Evolutionary conservation across 1,140 invertebrate species (phyloP), one percentile per base, ranked within the genome.

Genomic region (Trachelipus rathkii): DNA sequence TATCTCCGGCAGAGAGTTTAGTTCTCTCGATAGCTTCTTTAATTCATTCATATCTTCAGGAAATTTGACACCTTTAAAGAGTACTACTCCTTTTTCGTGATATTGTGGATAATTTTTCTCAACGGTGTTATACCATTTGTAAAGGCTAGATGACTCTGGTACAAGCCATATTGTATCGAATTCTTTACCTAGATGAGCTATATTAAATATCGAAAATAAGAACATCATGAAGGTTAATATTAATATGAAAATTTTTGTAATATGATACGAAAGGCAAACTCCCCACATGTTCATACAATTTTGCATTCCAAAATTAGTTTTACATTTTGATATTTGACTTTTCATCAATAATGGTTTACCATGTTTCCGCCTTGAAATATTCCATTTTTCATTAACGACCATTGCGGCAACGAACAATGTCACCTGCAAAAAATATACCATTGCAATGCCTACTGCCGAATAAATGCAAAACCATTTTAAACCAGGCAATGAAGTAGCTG

Each of bases 371-470:
- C 50, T 60, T 13, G 50, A 60, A 60, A 15, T 19, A 19, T 15
- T 60, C 10, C 85, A 78, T 19, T 75, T 76, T 77, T 89, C 86
- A 77, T 89, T 88, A 15, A 88, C 81, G 4, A 87, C 86, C 13
- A 89, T 82, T 78, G 86, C 87, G 23, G 87, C 88, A 10, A 88
- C 82, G 82, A 89, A 89, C 79, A 89, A 88, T 3, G 86, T 88
- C 7, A 88, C 84, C 72, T 87, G 87, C 50, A 87, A 86, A 10
- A 89, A 78, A 73, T 86, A 89, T 7, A 89, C 82, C 66, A 86
- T 87, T 4, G 87, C 74, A 67, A 88, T 87, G 9, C 87, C 87
- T 44, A 85, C 82, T 0, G 86, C 84, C 13, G 87, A 86, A 75
- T 87, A 88, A 24, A 87, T 81, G 73, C 87, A 88, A 74, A 88